phyloP scores from a whole-genome alignment of 2,888 invertebrate genomes.

The Chrysopilus asiliformis region DNA sequence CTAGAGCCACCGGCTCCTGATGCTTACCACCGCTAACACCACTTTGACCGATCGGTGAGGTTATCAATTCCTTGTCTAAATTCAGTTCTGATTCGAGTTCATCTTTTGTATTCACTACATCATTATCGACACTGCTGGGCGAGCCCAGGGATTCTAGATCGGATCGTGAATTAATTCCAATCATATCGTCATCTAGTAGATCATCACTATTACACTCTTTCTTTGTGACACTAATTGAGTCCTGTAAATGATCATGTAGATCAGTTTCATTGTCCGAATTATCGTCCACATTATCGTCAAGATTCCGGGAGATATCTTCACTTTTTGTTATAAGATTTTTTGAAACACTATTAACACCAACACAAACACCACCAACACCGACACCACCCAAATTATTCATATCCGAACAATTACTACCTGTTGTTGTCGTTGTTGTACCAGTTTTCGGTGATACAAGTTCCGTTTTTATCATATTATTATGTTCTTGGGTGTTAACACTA shows the following conservation, averaged over 20 bases:
- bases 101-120: conserved; percentile 48
- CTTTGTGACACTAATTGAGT: conserved; percentile 19
- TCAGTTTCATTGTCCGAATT: conserved; percentile 15
- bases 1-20: conserved; percentile 48
- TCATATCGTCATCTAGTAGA: conserved; percentile 31
- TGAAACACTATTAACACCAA: background rate
- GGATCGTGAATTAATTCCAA: conserved; percentile 32
- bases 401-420: conserved; percentile 15
- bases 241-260: conserved; percentile 8
- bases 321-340: background rate
- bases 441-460: conserved; percentile 26
- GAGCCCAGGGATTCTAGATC: conserved; percentile 44
- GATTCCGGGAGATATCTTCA: conserved; percentile 20
- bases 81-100: conserved; percentile 51
- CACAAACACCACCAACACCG: conserved; percentile 5
- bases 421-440: too few relatives aligned
- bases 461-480: too few relatives aligned
- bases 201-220: conserved; percentile 31
- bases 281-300: conserved; percentile 15
- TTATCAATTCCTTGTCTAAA: conserved; percentile 39
- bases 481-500: conserved; percentile 40
- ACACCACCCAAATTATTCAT: conserved; percentile 11
- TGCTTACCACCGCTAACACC: conserved; percentile 19
- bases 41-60: conserved; percentile 22
- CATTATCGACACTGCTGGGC: conserved; percentile 35